phyloP scores from a whole-genome alignment of 2,888 invertebrate genomes.

The Noctuana brunneofusca region DNA sequence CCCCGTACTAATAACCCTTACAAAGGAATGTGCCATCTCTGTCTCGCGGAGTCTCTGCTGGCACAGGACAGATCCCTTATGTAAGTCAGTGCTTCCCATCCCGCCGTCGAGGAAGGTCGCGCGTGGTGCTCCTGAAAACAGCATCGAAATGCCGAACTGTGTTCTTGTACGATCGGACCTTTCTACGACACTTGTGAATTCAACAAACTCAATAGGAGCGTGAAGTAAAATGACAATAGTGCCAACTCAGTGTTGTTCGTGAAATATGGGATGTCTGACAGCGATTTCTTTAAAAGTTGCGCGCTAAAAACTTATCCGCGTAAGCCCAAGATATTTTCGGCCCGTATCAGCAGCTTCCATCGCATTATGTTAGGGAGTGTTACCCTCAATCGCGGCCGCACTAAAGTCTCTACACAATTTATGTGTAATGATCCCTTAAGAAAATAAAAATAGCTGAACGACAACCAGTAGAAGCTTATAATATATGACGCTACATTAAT shows the following conservation, averaged over 20 bases:
- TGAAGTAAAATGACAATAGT: constrained; percentile 46
- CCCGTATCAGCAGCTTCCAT: constrained; percentile 57
- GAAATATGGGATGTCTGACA: constrained; percentile 55
- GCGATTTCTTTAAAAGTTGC: constrained; percentile 60
- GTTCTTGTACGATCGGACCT: constrained; percentile 34
- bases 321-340: constrained; percentile 56
- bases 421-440: constrained; percentile 53
- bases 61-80: constrained; percentile 76
- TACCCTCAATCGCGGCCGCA: constrained; percentile 56
- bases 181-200: constrained; percentile 34
- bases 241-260: constrained; percentile 44
- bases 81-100: constrained; percentile 75
- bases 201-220: constrained; percentile 52
- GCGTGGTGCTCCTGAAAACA: constrained; percentile 45
- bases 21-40: constrained; percentile 63
- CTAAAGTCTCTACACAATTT: constrained; percentile 57
- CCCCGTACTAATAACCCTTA: constrained; percentile 64
- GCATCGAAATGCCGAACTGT: constrained; percentile 58
- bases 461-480: constrained; percentile 51
- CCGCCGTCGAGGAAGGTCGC: constrained; percentile 52
- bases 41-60: constrained; percentile 63
- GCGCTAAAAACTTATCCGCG: constrained; percentile 57
- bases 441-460: constrained; percentile 65
- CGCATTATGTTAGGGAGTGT: constrained; percentile 59
- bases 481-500: constrained; percentile 67